Percentiles rank a stretch among this genome's conserved stretches.
Evolutionary conservation across 1,140 invertebrate genomes (phyloP).

Genomic region (Neodiprion pinetum): DNA sequence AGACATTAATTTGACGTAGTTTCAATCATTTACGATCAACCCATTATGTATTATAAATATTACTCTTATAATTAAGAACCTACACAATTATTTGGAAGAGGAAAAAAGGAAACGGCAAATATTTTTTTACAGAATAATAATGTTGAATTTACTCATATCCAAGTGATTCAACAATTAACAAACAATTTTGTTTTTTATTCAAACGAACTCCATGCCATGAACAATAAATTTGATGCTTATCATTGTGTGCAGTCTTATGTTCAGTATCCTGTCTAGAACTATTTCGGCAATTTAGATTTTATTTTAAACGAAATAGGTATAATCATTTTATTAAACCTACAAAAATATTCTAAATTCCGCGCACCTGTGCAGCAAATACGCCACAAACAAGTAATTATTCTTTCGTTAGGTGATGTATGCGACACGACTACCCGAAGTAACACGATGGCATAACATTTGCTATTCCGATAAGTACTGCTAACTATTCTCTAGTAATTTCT

Average conservation of each 20-base stretch:
- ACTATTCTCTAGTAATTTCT: constrained; percentile 7
- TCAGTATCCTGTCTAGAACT: too few species aligned
- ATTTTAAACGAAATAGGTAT: too few species aligned
- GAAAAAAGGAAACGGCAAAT: constrained; percentile 16
- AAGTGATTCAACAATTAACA: background rate
- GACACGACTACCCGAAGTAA: too few species aligned
- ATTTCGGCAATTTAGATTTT: too few species aligned
- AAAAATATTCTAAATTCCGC: too few species aligned
- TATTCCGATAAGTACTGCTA: background rate
- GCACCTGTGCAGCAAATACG: too few species aligned
- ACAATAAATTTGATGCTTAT: background rate
- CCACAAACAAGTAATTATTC: too few species aligned
- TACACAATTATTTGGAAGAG: constrained; percentile 3
- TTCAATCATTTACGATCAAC: background rate
- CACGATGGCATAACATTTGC: too few species aligned
- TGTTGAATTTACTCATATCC: constrained; percentile 3
- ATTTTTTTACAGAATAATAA: constrained; percentile 18
- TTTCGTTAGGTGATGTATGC: background rate
- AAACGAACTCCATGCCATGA: too few species aligned
- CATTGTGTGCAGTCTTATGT: background rate
- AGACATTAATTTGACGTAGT: background rate
- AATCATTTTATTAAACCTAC: too few species aligned
- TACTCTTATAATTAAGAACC: background rate
- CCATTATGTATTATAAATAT: constrained; percentile 10
- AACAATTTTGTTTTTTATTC: background rate